These are phyloP conservation scores for Alviniconcha strummeri DNA, from an alignment of 2,888 invertebrate genomes.

Conservation along the genomic window DNA sequence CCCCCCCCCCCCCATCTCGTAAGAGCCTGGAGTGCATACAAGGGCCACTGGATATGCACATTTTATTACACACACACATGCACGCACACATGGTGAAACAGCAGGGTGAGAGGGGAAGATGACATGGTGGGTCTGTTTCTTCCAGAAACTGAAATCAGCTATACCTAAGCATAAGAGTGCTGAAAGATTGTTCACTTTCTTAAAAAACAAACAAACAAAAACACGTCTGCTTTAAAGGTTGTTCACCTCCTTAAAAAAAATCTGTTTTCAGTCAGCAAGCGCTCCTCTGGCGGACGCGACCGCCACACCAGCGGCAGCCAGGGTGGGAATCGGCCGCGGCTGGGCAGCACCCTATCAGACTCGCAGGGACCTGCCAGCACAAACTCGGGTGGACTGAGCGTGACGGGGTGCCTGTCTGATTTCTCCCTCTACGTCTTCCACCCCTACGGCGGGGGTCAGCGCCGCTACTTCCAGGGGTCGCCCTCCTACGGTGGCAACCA, in stretches of 20 bases:
- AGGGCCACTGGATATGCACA: no score
- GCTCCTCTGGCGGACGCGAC: constrained; percentile 17
- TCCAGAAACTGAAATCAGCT: no score
- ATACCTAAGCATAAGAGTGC: no score
- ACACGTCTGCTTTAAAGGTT: no score
- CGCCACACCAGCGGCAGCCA: constrained; percentile 54
- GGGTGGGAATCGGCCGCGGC: constrained; percentile 40
- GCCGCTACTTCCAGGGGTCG: constrained; percentile 61
- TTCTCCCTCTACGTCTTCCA: constrained; percentile 99
- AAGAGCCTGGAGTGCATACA: no score
- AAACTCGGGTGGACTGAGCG: constrained; percentile 85
- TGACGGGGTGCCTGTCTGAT: constrained; percentile 96
- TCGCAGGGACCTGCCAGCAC: constrained; percentile 41
- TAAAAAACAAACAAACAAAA: no score
- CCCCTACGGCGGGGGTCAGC: constrained; percentile 84
- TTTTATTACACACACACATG: no score
- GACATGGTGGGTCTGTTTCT: no score
- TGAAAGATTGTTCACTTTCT: no score
- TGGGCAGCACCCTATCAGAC: constrained; percentile 52
- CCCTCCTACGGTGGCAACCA: constrained; percentile 28
- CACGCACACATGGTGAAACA: no score
- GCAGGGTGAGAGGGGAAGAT: no score
- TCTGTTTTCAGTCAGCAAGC: constrained; percentile 20
- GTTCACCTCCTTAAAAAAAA: not conserved
- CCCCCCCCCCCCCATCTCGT: no score